phyloP scores from a whole-genome alignment of 2,797 vertebrate species.

The Propithecus perrieri region DNA sequence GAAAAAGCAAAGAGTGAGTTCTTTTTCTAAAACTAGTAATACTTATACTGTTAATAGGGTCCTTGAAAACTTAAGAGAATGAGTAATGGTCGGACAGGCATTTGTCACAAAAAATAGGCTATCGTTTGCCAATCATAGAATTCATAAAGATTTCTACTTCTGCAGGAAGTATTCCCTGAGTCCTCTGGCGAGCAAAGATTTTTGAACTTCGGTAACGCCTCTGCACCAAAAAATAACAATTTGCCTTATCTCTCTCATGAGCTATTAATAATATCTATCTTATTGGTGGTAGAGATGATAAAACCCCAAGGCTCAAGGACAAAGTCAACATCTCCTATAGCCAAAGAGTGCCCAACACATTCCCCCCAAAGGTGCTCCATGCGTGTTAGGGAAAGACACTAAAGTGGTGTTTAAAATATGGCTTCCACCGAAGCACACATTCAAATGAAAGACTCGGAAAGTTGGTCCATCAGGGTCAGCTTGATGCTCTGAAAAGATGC shows the following conservation, averaged over 20 bases:
- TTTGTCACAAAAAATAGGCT: conserved; percentile 24
- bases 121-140: background rate
- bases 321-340: background rate
- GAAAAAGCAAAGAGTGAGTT: background rate
- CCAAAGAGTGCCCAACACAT: background rate
- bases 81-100: background rate
- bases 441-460: background rate
- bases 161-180: background rate
- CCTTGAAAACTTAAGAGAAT: background rate
- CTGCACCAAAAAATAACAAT: background rate
- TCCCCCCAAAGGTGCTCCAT: background rate
- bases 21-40: background rate
- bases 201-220: background rate
- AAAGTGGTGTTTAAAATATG: background rate
- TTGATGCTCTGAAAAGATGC: background rate
- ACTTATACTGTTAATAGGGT: background rate
- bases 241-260: background rate
- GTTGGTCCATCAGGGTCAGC: background rate
- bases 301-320: background rate
- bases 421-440: background rate
- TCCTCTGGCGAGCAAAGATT: background rate
- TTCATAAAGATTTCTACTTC: background rate
- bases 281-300: background rate
- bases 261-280: background rate
- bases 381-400: background rate